These are phyloP conservation scores for Exaiptasia diaphana DNA, from an alignment of 64 coral and sea anemone species.

Conservation along the genomic window DNA sequence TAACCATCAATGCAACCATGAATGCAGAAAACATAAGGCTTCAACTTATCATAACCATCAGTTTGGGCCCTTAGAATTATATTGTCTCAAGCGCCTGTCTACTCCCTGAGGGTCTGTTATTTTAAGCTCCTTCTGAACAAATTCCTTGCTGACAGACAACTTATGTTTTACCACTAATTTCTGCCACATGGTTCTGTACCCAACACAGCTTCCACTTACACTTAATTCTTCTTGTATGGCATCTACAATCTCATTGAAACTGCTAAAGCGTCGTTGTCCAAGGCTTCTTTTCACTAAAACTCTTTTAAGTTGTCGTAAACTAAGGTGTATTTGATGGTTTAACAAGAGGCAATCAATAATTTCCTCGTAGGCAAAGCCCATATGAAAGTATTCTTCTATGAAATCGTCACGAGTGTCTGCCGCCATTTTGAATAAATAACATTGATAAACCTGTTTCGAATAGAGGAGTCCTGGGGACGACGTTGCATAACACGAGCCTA, in stretches of 20 bases:
- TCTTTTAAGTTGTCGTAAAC: constrained; percentile 53
- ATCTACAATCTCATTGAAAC: constrained; percentile 26
- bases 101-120: background rate
- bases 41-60: background rate
- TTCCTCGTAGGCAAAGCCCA: constrained; percentile 47
- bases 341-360: constrained; percentile 57
- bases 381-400: constrained; percentile 45
- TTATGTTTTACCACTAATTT: constrained; percentile 49
- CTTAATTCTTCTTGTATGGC: constrained; percentile 45
- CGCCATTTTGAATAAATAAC: constrained; percentile 21
- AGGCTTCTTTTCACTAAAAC: constrained; percentile 32
- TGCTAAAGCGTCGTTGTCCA: constrained; percentile 47
- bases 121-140: constrained; percentile 1
- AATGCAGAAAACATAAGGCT: constrained; percentile 19
- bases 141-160: constrained; percentile 48
- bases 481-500: too few species aligned
- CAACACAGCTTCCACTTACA: constrained; percentile 42
- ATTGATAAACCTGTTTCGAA: too few species aligned
- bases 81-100: background rate
- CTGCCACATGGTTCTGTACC: constrained; percentile 60
- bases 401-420: background rate
- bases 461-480: too few species aligned
- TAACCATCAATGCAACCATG: constrained; percentile 24
- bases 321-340: constrained; percentile 29
- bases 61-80: background rate